Conservation (phyloP, 2,888 invertebrate species). For the Labia minor region DNA sequence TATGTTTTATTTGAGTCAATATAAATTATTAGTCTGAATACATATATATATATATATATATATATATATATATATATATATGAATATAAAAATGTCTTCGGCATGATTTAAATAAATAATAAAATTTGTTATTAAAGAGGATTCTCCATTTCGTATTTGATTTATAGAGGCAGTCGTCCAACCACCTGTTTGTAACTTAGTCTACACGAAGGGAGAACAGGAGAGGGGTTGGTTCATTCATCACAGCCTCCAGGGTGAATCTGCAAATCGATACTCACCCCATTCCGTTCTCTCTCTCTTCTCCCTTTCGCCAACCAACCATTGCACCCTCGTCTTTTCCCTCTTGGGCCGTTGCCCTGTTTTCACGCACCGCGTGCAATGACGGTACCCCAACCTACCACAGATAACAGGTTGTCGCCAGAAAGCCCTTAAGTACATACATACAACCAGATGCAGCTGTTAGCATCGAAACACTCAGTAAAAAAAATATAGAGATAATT, state of each 20-base stretch:
- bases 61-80: no score
- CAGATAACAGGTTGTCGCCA: conserved; percentile 4
- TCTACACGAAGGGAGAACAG: neutral
- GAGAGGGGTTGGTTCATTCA: neutral
- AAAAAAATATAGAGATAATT: neutral
- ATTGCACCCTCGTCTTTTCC: no score
- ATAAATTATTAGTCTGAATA: no score
- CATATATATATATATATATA: no score
- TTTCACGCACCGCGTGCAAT: conserved; percentile 13
- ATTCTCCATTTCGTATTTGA: neutral
- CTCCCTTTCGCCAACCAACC: no score
- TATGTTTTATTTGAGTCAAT: no score
- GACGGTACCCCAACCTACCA: neutral
- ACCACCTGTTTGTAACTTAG: neutral
- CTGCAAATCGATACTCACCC: conserved; percentile 1
- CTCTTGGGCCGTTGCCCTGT: neutral
- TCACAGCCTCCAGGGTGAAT: neutral
- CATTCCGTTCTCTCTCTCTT: neutral
- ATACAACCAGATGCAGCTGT: neutral
- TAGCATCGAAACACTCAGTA: neutral
- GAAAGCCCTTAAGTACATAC: conserved; percentile 5
- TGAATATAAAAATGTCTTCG: no score
- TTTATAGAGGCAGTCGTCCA: neutral
- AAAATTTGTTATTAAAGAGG: no score
- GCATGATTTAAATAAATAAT: no score